Percentiles rank a stretch among this genome's conserved stretches.
Evolutionary conservation across 2,113 vertebrate species (phyloP).

Genomic region (Tragulus kanchil): DNA sequence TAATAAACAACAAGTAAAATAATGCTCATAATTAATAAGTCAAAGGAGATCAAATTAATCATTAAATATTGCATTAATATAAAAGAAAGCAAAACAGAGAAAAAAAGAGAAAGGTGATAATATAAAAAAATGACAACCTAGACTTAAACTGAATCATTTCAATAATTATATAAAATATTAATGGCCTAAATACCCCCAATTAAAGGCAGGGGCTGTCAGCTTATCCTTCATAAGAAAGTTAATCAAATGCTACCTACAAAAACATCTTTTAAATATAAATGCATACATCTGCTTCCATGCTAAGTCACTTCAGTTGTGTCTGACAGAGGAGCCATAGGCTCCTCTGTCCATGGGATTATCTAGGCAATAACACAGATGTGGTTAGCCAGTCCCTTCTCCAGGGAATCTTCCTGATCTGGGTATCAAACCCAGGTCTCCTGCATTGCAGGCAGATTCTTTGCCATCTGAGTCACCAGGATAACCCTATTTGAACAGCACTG

Average conservation of each 20-base stretch:
- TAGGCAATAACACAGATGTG: background rate
- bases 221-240: background rate
- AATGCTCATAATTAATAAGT: constrained; percentile 20
- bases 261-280: background rate
- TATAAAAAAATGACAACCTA: background rate
- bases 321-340: background rate
- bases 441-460: background rate
- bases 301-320: background rate
- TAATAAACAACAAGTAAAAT: background rate
- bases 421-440: background rate
- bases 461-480: background rate
- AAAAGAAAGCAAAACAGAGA: background rate
- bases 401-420: background rate
- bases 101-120: background rate
- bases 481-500: background rate
- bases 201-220: background rate
- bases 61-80: background rate
- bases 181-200: background rate
- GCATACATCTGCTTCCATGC: background rate
- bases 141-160: background rate
- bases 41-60: background rate
- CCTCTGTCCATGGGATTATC: background rate
- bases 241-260: background rate
- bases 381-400: background rate
- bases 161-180: constrained; percentile 11